phyloP scores from a whole-genome alignment of 2,888 invertebrate genomes.

The Pristionchus japonicus region DNA sequence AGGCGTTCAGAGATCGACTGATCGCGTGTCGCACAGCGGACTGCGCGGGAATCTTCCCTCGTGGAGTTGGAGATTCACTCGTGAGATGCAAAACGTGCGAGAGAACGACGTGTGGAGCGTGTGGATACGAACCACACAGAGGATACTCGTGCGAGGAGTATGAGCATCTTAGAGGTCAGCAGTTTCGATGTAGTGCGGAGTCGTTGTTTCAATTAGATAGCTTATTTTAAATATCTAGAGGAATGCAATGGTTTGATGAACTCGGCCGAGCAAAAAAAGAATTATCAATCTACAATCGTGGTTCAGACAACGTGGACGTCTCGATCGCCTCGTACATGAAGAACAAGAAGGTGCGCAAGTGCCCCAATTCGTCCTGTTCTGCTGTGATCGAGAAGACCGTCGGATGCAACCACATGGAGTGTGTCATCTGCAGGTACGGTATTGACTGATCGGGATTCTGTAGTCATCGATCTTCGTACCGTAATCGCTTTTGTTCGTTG shows the following conservation, averaged over 20 bases:
- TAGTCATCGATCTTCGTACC: neutral
- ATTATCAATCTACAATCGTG: no score
- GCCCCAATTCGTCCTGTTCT: neutral
- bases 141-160: slow-evolving; percentile 7
- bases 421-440: slow-evolving; percentile 29
- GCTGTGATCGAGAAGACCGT: slow-evolving; percentile 28
- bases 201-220: no score
- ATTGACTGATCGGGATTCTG: neutral
- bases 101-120: neutral
- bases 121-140: slow-evolving; percentile 22
- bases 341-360: slow-evolving; percentile 38
- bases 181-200: no score
- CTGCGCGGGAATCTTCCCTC: slow-evolving; percentile 14
- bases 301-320: slow-evolving; percentile 8
- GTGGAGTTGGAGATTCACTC: neutral
- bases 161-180: neutral
- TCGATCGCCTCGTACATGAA: slow-evolving; percentile 9
- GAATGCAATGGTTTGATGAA: no score
- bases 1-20: neutral
- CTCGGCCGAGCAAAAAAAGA: no score
- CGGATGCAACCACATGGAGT: slow-evolving; percentile 41
- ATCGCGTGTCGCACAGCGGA: slow-evolving; percentile 14
- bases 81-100: neutral
- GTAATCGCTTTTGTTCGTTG: neutral
- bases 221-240: no score